Evolutionary conservation across 2,113 vertebrate species (phyloP), one percentile per base, ranked within the genome.

Genomic region (Indri indri): DNA sequence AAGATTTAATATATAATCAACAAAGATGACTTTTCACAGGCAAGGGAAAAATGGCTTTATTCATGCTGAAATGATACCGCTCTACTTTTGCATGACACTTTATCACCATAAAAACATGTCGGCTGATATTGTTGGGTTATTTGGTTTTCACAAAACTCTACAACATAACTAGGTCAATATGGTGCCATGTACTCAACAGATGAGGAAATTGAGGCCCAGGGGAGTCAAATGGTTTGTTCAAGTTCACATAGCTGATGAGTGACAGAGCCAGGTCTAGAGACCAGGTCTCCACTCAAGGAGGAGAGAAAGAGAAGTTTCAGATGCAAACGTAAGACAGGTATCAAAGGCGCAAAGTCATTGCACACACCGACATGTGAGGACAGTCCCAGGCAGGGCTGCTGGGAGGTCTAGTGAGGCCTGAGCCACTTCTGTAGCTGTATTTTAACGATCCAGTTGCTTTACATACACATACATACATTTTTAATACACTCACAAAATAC

Each of bases 21-120:
- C 89, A 95, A 74, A 95, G 42, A 45, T 7, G 83, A 27, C 11
- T 82, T 74, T 94, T 93, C 37, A 91, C 54, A 95, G 50, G 25
- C 22, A 54, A 87, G 20, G 45, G 9, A 27, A 34, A 73, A 81
- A n/a, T 54, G 25, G 30, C 30, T 90, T 91, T 80, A 66, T 85
- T 77, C 10, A 10, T 82, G 25, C 13, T n/a, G 57, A 63, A 66
- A 73, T 81, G 18, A 90, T 52, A 40, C 30, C 18, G 42, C 12
- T 91, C 13, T 6, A 79, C 10, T 57, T 86, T 70, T 68, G 30
- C 22, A 18, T 8, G 37, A 37, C 17, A 76, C 34, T 65, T 90
- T 57, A 32, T 88, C 16, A 65, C 76, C 71, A 68, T 34, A 34
- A 85, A 88, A 92, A 6, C 37, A 63, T 8, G 6, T 40, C 27